phyloP scores from a whole-genome alignment of 2,797 vertebrate species.

The Apodemus agrarius region DNA sequence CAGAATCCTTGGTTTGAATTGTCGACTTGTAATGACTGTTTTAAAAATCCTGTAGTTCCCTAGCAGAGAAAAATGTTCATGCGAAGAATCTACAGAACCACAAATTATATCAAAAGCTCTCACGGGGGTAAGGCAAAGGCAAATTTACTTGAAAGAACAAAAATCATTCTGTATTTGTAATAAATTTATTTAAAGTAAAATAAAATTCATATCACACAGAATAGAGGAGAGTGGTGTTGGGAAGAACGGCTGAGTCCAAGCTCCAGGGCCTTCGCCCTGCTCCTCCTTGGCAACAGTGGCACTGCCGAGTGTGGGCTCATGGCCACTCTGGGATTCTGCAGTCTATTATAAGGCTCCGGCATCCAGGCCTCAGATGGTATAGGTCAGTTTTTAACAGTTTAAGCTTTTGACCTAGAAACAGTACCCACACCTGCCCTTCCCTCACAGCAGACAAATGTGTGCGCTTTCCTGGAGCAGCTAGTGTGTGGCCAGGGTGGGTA shows the following conservation, averaged over 20 bases:
- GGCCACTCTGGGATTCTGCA: not conserved
- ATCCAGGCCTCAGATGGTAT: fast-evolving
- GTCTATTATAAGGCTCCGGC: not conserved
- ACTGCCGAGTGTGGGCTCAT: fast-evolving
- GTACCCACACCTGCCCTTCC: fast-evolving
- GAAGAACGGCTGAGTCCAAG: not conserved
- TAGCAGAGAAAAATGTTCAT: not conserved
- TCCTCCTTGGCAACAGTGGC: fast-evolving
- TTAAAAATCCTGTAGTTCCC: not conserved
- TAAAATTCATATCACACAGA: not conserved
- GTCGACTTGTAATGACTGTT: not conserved
- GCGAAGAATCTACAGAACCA: not conserved
- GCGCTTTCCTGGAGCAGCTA: fast-evolving
- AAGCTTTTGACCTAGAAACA: not conserved
- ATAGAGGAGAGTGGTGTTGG: not conserved
- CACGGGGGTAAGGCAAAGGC: not conserved
- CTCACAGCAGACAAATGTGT: too few relatives aligned
- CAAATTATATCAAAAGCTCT: not conserved
- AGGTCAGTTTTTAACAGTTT: too few relatives aligned
- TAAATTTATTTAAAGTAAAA: not conserved
- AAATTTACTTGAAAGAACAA: not conserved
- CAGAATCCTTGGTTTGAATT: not conserved
- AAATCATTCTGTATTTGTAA: not conserved
- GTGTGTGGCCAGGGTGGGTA: not conserved
- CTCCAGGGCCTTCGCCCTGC: too few relatives aligned